Base-by-base conservation (phyloP, 2,113 vertebrate species). In the Hippolais icterina region DNA sequence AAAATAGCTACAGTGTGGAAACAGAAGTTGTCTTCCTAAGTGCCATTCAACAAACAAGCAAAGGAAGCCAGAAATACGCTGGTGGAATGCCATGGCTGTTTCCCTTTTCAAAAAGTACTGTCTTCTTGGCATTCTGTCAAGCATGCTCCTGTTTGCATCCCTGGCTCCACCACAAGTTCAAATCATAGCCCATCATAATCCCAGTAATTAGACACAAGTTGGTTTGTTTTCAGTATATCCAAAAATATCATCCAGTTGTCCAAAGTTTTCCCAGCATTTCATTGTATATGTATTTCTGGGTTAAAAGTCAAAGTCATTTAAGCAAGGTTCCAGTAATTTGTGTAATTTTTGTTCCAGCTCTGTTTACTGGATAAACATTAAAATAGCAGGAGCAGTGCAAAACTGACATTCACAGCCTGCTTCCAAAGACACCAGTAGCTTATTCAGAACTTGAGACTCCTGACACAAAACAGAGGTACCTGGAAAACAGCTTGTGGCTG, bases 91-190 rank as follows among this genome's bases (percentile, higher is more conserved):
- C 80, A 89, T 27, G 39, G 64, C 71, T 86, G 63, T 52, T 95
- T 52, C 68, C 15, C 57, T 86, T 90, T 91, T 75, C 93, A 89
- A n/a, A 66, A 83, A 92, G 56, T 79, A 75, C 68, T 47, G 56
- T 92, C 92, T 90, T 86, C 89, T 44, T 93, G 94, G 96, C 96
- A 86, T 59, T 89, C 95, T 83, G 66, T 94, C 93, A 97, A 66
- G 44, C 89, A 81, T 70, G 68, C 63, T 92, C 94, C 94, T 95
- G 91, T 96, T 94, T 93, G 89, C 83, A 90, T 83, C 93, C 83
- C 96, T 94, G 96, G 95, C 96, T 96, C 68, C 80, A 95, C 66
- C 95, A 94, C 94, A 95, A 92, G 76, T 92, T 97, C 95, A 96
- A 96, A 94, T 94, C 95, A 92, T n/a, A 95, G 86, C 69, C 88